Evolutionary conservation across 2,113 vertebrate species (phyloP).

Genomic region (Aegypius monachus): DNA sequence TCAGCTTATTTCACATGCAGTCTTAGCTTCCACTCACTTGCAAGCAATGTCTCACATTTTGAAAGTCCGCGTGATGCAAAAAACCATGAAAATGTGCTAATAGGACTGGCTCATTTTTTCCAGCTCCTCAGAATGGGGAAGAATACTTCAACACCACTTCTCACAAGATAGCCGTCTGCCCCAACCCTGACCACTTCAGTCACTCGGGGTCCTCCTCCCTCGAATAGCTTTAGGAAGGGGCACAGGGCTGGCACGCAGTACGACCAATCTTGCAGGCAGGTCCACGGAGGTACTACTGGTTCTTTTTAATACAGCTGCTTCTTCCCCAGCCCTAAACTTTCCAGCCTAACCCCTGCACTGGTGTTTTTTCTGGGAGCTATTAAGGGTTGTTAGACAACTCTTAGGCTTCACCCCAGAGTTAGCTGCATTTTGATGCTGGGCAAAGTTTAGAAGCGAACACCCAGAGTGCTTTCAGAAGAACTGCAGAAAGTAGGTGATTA

Average conservation of each 20-base stretch:
- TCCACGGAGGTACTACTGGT: rapidly evolving
- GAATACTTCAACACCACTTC: background rate
- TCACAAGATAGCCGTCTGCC: background rate
- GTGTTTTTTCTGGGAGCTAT: background rate
- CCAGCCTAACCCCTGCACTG: background rate
- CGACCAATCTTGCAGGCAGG: background rate
- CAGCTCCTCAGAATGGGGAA: background rate
- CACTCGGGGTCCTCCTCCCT: background rate
- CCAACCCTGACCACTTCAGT: background rate
- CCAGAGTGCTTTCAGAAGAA: background rate
- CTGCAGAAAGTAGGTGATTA: background rate
- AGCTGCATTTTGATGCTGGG: background rate
- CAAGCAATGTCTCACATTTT: background rate
- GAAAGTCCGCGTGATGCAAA: background rate
- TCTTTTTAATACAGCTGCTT: background rate
- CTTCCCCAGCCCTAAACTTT: background rate
- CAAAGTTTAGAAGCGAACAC: background rate
- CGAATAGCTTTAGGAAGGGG: background rate
- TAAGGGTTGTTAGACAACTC: background rate
- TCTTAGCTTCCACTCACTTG: background rate
- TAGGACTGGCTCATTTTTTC: background rate
- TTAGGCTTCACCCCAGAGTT: background rate
- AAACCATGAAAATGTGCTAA: background rate
- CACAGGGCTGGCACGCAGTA: background rate
- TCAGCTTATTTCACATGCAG: background rate